Evolutionary conservation across 2,888 invertebrate genomes (phyloP), one percentile per base, ranked within the genome.

Genomic region (Melitaea athalia): DNA sequence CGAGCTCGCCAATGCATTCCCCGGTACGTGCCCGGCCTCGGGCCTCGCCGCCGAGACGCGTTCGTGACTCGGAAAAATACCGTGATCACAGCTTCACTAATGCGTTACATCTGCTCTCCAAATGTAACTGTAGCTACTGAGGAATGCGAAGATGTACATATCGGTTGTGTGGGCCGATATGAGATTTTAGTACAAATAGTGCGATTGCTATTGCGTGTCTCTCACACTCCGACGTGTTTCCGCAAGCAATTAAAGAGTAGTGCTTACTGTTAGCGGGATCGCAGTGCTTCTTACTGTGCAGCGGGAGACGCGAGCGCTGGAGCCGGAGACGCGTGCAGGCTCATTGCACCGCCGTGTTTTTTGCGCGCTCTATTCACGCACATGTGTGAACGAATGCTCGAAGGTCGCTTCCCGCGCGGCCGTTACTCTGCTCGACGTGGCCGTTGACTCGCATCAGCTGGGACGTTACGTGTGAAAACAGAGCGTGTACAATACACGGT

Each of bases 1-100:
- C 83, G 95, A 95, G 75, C 95, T 96, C 86, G 94, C 94, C 83
- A 94, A 95, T 85, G 95, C 95, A 49, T 95, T 95, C 87, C 95
- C 95, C 94, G 95, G 95, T 96, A 93, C 24, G 24, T 24, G 24
- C 24, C n/a, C n/a, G n/a, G n/a, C n/a, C n/a, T n/a, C n/a, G n/a
- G n/a, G 24, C 1, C 24, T 24, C 24, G 24, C 11, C 43, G 59
- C 50, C 42, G 38, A 52, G 31, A 8, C 50, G 59, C 24, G 42
- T 43, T 7, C 42, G 59, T 59, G 15, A 15, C 50, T 42, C 7
- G 38, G 15, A 50, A 64, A 59, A 38, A 64, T 59, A 45, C 33
- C 17, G 50, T 45, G 60, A 65, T 60, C 60, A 24, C 52, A 15
- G 33, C 60, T 42, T 15, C 10, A 15, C 33, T 15, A 74, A 64